Evolutionary conservation across 2,113 vertebrate genomes (phyloP), one percentile per base, ranked within the genome.

Genomic region (Bubo blakistoni): DNA sequence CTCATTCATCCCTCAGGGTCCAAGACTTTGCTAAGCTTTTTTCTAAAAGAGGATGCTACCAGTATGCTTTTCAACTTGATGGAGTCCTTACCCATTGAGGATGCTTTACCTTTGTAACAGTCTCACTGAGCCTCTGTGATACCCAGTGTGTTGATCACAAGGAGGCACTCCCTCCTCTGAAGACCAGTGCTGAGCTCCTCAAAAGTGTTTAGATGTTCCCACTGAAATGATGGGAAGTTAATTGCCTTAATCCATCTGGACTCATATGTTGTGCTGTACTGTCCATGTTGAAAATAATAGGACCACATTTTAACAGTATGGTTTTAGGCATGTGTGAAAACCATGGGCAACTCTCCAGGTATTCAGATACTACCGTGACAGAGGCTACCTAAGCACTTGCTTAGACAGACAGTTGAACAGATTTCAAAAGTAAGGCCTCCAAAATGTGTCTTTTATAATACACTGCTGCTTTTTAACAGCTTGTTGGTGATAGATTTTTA

Each of bases 291-390:
- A 66, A 88, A 91, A 88, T 82, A 95, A 92, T 36, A 38, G 69
- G 54, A 65, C 76, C 77, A 34, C 59, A 27, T 94, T 92, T 86
- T 38, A 90, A 90, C 83, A 88, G 86, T 84, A 92, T 93, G 93
- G 76, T 96, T 93, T 85, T 58, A 81, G 59, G 81, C 67, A 94
- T 62, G 65, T 90, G 78, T 92, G 92, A 93, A 90, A 95, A 70
- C 89, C 54, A 26, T 6, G 78, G 93, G 93, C 89, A 90, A 2
- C 80, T 77, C 83, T 91, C 87, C 91, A 94, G 85, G 81, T 77
- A 47, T 36, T 73, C 2, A 8, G 79, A 51, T 88, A 61, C 67
- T 73, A 34, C n/a, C 63, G 54, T 30, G 82, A 73, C 25, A 76
- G 63, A 73, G 83, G 59, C 55, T 81, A 57, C 78, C 32, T 25